phyloP scores from a whole-genome alignment of 92 coral and sea anemone species.

The Epizoanthus fatuus region DNA sequence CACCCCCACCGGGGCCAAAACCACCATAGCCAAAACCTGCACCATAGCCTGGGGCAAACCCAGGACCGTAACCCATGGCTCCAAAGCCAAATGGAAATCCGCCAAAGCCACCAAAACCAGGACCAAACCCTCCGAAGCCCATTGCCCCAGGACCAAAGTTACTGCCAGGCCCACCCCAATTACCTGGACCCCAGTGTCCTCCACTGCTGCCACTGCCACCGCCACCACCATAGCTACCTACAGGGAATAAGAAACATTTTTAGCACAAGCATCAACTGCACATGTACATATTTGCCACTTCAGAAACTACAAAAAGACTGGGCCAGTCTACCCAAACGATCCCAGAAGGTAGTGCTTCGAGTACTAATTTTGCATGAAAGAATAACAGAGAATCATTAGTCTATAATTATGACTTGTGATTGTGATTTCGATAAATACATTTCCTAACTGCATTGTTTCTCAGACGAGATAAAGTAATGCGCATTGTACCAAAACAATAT shows the following conservation, averaged over 20 bases:
- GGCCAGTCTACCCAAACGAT: too few relatives aligned
- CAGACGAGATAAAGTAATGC: too few relatives aligned
- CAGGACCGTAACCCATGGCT: conserved; percentile 39
- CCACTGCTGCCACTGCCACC: conserved; percentile 1
- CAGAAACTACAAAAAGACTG: too few relatives aligned
- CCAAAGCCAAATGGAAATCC: conserved; percentile 75
- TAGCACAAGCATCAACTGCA: too few relatives aligned
- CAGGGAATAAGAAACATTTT: not conserved
- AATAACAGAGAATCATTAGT: too few relatives aligned
- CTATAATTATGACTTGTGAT: too few relatives aligned
- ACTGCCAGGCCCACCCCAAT: conserved; percentile 1
- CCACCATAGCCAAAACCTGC: conserved; percentile 41
- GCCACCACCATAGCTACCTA: conserved; percentile 5
- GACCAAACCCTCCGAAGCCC: conserved; percentile 77
- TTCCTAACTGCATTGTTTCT: too few relatives aligned
- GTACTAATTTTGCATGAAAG: too few relatives aligned
- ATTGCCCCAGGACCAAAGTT: conserved; percentile 79
- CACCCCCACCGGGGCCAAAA: conserved; percentile 52
- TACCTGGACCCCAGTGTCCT: conserved; percentile 18
- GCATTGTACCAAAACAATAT: too few relatives aligned
- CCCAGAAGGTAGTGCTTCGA: too few relatives aligned
- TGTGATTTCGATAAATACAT: too few relatives aligned
- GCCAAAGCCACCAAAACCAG: conserved; percentile 58
- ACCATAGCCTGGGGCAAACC: conserved; percentile 16
- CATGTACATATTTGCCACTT: too few relatives aligned